Conservation (phyloP, 2,797 vertebrate genomes). For the Scolopax rusticola region DNA sequence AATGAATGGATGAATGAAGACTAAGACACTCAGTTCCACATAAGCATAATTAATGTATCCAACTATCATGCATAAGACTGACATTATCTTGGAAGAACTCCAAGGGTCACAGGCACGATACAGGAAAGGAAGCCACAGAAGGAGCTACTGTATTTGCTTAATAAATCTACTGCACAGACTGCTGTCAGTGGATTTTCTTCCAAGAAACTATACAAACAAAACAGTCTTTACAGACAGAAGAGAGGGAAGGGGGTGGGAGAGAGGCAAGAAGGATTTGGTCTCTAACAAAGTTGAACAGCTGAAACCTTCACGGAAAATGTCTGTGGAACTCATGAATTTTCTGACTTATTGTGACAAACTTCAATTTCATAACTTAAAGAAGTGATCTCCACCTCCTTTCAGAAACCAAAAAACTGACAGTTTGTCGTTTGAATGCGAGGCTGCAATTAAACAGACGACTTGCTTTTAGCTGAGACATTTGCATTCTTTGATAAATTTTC, state of each 20-base stretch:
- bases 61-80: conserved; percentile 34
- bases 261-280: not conserved
- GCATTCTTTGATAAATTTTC: not conserved
- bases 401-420: not conserved
- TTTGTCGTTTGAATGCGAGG: not conserved
- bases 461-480: not conserved
- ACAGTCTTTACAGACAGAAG: conserved; percentile 36
- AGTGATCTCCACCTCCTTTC: not conserved
- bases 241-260: conserved; percentile 17
- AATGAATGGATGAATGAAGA: not conserved
- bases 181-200: conserved; percentile 43
- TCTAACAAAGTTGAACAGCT: conserved; percentile 21
- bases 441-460: not conserved
- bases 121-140: conserved; percentile 50
- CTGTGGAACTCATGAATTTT: not conserved
- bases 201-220: conserved; percentile 64
- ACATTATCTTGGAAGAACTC: conserved; percentile 47
- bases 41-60: conserved; percentile 50
- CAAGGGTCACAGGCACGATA: conserved; percentile 37
- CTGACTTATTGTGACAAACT: not conserved
- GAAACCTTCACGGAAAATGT: not conserved
- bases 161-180: conserved; percentile 39
- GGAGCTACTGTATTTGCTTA: conserved; percentile 50
- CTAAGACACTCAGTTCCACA: not conserved
- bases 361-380: not conserved